Evolutionary conservation across 2,888 invertebrate genomes (phyloP).

Genomic region (Melinopterus prodromus): DNA sequence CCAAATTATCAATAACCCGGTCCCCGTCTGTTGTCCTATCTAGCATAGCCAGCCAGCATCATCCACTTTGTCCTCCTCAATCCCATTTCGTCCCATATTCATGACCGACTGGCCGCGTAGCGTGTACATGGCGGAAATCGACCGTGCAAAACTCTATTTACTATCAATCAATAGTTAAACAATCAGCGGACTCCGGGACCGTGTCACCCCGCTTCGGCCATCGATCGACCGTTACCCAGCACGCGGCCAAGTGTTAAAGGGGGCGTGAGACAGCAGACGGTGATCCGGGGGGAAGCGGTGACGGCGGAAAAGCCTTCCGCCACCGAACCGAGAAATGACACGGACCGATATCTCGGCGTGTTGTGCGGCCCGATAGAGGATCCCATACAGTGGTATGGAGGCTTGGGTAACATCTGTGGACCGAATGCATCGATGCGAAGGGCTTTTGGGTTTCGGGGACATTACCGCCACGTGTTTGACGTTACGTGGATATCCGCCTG

Average conservation of each 20-base stretch:
- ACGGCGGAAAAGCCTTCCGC: not conserved
- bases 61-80: not conserved
- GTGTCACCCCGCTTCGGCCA: conserved; percentile 6
- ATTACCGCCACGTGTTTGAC: not conserved
- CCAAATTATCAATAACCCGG: not conserved
- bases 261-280: not conserved
- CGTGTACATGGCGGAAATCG: conserved; percentile 19
- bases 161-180: conserved; percentile 27
- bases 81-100: not conserved
- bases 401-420: not conserved
- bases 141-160: conserved; percentile 23
- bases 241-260: not conserved
- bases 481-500: not conserved
- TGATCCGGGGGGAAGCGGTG: not conserved
- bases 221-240: conserved; percentile 8
- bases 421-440: not conserved
- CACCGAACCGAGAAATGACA: not conserved
- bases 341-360: not conserved
- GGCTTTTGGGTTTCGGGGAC: not conserved
- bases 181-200: conserved; percentile 14
- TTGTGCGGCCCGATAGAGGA: not conserved
- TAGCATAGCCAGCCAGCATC: not conserved
- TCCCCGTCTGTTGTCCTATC: not conserved
- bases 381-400: not conserved
- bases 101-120: conserved; percentile 5